Evolutionary conservation across 2,797 vertebrate species (phyloP).

Genomic region (Chelonia mydas): DNA sequence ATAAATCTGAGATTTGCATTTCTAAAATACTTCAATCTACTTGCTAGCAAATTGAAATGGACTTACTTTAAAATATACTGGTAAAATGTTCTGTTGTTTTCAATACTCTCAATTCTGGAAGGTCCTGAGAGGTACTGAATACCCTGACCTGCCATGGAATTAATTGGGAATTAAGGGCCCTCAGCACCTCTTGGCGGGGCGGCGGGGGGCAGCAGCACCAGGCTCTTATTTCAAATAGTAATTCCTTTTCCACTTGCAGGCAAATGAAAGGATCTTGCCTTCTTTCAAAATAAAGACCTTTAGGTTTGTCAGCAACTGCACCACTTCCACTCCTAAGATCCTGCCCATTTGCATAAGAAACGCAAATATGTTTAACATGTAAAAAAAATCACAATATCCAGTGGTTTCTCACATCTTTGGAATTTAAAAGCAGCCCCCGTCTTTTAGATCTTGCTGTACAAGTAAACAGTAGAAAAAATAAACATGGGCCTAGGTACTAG

Average conservation of each 20-base stretch:
- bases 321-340: constrained; percentile 3
- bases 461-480: constrained; percentile 17
- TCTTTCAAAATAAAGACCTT: constrained; percentile 6
- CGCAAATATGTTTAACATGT: background rate
- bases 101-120: background rate
- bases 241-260: background rate
- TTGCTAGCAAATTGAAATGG: background rate
- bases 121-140: background rate
- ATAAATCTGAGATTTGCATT: background rate
- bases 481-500: background rate
- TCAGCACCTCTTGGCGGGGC: background rate
- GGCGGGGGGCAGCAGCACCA: background rate
- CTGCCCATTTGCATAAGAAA: background rate
- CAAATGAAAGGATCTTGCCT: background rate
- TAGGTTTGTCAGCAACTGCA: background rate
- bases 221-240: background rate
- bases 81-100: background rate
- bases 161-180: background rate
- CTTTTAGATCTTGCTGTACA: background rate
- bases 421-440: constrained; percentile 19
- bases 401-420: background rate
- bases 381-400: background rate
- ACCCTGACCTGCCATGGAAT: background rate
- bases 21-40: background rate
- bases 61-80: background rate